Base-by-base conservation (phyloP, 2,797 vertebrate species). In the Mus caroli region DNA sequence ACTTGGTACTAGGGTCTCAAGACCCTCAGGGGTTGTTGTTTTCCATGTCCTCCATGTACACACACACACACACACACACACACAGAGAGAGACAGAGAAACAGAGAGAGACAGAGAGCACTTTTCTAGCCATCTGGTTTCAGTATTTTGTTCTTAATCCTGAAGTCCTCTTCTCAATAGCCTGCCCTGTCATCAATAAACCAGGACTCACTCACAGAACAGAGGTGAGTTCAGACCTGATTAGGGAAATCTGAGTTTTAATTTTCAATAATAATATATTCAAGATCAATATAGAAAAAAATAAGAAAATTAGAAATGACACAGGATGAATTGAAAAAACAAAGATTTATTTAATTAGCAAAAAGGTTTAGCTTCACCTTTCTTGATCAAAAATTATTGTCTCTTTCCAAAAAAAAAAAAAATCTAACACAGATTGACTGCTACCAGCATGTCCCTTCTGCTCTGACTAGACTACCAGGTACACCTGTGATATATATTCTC, bases 211-310 rank as follows among this genome's bases (percentile, higher is more conserved):
- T n/a, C 37, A 58, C 31, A 64, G 14, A 60, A 31, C 90, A 91
- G 34, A 4, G 8, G 7, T 28, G 77, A 34, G 22, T 8, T 46
- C 84, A 43, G 28, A 87, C 54, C 31, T 86, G 54, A 83, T 3
- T 19, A 64, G 58, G 60, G 91, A 96, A 92, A 88, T 89, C 14
- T 83, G 40, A 85, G 50, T 73, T 80, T 71, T 92, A 77, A 64
- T 64, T 64, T 91, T 46, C 37, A 95, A 71, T 86, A 82, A 95
- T 78, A 88, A 31, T 79, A 86, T 34, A 58, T 20, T 15, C 17
- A 77, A 94, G 76, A 71, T 64, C 82, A 91, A 90, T 50, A 88
- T 17, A 95, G n/a, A 96, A 96, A 94, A 84, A 84, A 90, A 17
- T 50, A 80, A 92, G 91, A 46, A 78, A 24, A 1, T 73, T 62